Percentiles rank a stretch among this genome's conserved stretches.
Conservation (phyloP, 1,140 invertebrate genomes). For the Centruroides sculpturatus region DNA sequence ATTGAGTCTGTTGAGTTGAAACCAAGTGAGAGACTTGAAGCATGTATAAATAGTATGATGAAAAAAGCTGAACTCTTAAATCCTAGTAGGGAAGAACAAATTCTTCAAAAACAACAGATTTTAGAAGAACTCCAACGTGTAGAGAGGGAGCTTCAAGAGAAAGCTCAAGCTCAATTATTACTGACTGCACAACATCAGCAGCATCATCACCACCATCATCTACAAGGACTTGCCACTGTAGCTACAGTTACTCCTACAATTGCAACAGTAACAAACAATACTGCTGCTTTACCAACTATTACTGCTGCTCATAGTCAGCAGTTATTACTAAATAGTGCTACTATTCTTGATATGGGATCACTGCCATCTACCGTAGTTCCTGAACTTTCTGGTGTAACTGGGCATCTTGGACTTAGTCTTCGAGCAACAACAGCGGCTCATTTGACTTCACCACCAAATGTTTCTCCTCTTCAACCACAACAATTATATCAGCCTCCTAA, state of each 20-base stretch:
- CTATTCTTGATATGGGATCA: conserved; percentile 9
- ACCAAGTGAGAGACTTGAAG: conserved; percentile 28
- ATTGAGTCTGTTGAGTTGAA: conserved; percentile 21
- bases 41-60: conserved; percentile 32
- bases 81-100: conserved; percentile 44
- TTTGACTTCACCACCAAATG: neutral
- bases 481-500: conserved; percentile 7
- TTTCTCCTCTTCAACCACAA: conserved; percentile 1
- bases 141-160: conserved; percentile 54
- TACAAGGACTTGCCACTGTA: conserved; percentile 6
- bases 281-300: conserved; percentile 7
- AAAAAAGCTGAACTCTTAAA: conserved; percentile 26
- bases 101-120: conserved; percentile 56
- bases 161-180: conserved; percentile 34
- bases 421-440: neutral
- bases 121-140: conserved; percentile 61
- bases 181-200: conserved; percentile 19
- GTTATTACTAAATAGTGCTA: conserved; percentile 6
- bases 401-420: conserved; percentile 2
- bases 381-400: conserved; percentile 6
- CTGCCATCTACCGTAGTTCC: conserved; percentile 1
- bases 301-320: conserved; percentile 7
- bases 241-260: conserved; percentile 3
- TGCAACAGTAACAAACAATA: conserved; percentile 5
- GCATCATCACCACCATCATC: conserved; percentile 12